phyloP scores from a whole-genome alignment of 2,888 invertebrate species.

The Sicus ferrugineus region DNA sequence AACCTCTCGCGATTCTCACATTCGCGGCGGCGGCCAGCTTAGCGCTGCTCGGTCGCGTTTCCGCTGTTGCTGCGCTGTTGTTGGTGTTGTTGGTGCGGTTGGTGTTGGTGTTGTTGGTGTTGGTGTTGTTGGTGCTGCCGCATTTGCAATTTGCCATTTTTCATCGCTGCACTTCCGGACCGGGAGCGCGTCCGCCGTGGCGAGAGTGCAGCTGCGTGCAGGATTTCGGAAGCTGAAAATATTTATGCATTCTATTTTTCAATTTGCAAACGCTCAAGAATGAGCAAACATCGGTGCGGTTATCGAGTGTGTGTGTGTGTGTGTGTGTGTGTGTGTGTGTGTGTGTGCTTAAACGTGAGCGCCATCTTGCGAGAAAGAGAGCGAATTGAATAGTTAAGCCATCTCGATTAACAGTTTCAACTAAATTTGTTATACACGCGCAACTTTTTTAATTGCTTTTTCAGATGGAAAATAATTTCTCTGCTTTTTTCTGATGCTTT shows the following conservation, averaged over 20 bases:
- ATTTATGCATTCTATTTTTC: constrained; percentile 1
- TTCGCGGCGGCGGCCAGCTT: too few relatives aligned
- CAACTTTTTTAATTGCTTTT: not conserved
- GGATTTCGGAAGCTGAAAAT: constrained; percentile 19
- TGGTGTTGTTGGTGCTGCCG: constrained; percentile 13
- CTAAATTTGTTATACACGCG: not conserved
- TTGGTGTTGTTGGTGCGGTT: constrained; percentile 11
- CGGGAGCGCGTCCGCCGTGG: too few relatives aligned
- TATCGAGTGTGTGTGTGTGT: not conserved
- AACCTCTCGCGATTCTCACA: too few relatives aligned
- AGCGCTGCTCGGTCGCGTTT: too few relatives aligned
- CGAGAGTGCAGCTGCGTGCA: constrained; percentile 23
- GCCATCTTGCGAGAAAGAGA: not conserved
- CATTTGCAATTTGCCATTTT: constrained; percentile 27
- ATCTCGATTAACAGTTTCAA: too few relatives aligned
- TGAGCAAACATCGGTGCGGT: too few relatives aligned
- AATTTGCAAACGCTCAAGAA: not conserved
- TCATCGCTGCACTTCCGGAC: constrained; percentile 12
- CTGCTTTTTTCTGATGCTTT: not conserved
- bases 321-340: not conserved
- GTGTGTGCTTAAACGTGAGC: not conserved
- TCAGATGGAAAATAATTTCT: too few relatives aligned
- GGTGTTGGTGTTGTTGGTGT: constrained; percentile 9
- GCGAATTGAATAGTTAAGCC: not conserved
- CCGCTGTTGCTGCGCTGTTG: not conserved